Conservation (phyloP, 2,797 vertebrate species). For the Muscicapa comitata region DNA sequence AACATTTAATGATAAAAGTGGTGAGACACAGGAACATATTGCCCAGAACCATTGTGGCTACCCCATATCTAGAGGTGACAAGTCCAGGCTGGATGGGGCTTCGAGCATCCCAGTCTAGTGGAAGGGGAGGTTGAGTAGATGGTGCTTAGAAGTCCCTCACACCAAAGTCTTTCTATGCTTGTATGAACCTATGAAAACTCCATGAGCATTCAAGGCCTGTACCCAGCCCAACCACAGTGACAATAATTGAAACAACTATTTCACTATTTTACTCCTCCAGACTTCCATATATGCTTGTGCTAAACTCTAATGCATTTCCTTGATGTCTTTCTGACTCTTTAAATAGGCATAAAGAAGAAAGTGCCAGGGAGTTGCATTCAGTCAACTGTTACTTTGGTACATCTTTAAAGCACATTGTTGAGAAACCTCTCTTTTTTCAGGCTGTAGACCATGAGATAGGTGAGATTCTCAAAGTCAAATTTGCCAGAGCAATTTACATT, state of each 20-base stretch:
- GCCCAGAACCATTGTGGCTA: neutral
- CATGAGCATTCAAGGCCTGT: neutral
- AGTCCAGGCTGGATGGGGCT: neutral
- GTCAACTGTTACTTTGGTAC: neutral
- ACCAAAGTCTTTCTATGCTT: neutral
- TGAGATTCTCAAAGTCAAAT: neutral
- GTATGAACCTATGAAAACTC: neutral
- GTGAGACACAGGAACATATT: neutral
- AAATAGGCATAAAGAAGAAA: neutral
- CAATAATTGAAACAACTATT: neutral
- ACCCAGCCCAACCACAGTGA: neutral
- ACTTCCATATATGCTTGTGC: neutral
- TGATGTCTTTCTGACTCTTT: neutral
- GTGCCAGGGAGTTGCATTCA: neutral
- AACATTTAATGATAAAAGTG: rapidly evolving
- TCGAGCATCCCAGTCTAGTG: neutral
- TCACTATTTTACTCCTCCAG: neutral
- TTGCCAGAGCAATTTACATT: neutral
- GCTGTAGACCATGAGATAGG: neutral
- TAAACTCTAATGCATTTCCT: neutral
- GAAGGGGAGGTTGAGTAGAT: neutral
- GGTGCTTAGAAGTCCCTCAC: neutral
- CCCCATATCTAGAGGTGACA: rapidly evolving
- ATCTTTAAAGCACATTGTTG: neutral
- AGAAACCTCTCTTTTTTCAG: neutral